Evolutionary conservation across 2,113 vertebrate species (phyloP), one percentile per base, ranked within the genome.

Genomic region (Eleginops maclovinus): DNA sequence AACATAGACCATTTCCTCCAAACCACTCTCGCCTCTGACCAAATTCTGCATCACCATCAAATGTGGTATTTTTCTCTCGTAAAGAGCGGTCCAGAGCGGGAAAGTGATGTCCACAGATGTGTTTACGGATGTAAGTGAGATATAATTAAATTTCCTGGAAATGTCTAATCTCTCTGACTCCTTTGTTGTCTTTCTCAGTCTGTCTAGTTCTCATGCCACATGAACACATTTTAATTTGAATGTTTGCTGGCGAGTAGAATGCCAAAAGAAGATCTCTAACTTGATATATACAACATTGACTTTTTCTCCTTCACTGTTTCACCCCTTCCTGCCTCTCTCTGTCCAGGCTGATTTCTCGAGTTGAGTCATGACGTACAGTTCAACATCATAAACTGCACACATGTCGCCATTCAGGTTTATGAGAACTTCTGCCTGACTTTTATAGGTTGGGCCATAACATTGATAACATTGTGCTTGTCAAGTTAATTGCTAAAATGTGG

Each of bases 81-180:
- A 72, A 66, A 65, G 36, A 19, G 1, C 43, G 49, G 56, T 65
- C 79, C 60, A 72, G 53, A 49, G 72, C n/a, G 54, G 65, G 17
- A 26, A 70, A 43, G 15, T 2, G 46, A 75, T 59, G 54, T 78
- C 41, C 64, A 9, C 69, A 49, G 26, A 87, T 81, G 78, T 73
- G 77, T 79, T 88, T 72, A 72, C 15, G 26, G 75, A 72, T 80
- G 55, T 24, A 40, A 65, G 59, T 21, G 17, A 69, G 40, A 72
- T 66, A 77, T 59, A 56, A 86, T 72, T 58, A 44, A 2, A 36
- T 69, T 79, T 82, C 31, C 66, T 46, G 22, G 28, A 67, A 82
- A 1, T 43, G 16, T 49, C 9, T 59, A 64, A 73, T 87, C 51
- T 26, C 50, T 58, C 24, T 2, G 43, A 79, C 28, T 81, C 60